Base-by-base conservation (phyloP, 30 jellyfish, hydroid and myxozoan species). In the Aurelia sp. region DNA sequence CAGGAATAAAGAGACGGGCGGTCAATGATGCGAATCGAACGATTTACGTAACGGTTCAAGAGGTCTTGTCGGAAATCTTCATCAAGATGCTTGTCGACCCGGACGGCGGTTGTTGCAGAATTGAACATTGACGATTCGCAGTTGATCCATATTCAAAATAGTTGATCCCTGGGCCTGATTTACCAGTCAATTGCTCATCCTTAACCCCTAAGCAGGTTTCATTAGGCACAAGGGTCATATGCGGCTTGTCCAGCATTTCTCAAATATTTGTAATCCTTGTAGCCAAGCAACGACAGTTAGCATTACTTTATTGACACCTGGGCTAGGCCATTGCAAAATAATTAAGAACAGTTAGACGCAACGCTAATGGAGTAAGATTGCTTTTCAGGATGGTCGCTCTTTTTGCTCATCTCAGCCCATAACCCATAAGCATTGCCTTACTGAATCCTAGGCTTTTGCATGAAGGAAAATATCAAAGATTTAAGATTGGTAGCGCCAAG, bases 71-170 rank as follows among this genome's bases (percentile, higher is more conserved):
- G 18, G 30, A 73, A 30, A n/a, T 27, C 21, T 64, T 57, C 65
- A 62, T 76, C 7, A 31, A 16, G 35, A 53, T 35, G 77, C 67
- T 51, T 48, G 20, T 58, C 87, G 76, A 61, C 76, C 93, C 85
- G 76, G 76, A 52, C 55, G 86, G 74, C 63, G 63, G 80, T 84
- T 47, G 82, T 74, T 18, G 86, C 80, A 77, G 82, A 84, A 84
- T 84, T 74, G 82, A 67, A 72, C 47, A 84, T 73, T 84, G 93
- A 71, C 93, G 81, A 47, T 48, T 59, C 17, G 38, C 58, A 21
- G 63, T 71, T 84, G 93, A 84, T 84, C 93, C 66, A 58, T 84
- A 84, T 84, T 84, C 93, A 84, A 73, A 84, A 71, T 88, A 84
- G 74, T 72, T 84, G 93, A 84, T 84, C 93, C 93, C 76, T 72